These are phyloP conservation scores for Sminthopsis crassicaudata DNA, from an alignment of 2,113 vertebrate genomes.

Conservation along the genomic window DNA sequence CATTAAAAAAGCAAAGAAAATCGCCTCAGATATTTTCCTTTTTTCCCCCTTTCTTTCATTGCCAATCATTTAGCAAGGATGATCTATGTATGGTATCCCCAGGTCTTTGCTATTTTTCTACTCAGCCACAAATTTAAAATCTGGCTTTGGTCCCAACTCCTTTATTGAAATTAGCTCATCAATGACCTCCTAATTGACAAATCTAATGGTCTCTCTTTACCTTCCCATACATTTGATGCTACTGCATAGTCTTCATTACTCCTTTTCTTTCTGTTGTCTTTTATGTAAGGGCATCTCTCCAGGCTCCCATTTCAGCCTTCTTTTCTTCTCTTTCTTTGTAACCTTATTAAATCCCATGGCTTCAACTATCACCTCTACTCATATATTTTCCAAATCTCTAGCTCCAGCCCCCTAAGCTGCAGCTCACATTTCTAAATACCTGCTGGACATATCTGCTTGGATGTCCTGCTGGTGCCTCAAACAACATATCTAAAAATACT, in stretches of 20 bases:
- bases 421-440: background rate
- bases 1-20: background rate
- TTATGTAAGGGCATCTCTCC: background rate
- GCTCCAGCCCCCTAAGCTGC: background rate
- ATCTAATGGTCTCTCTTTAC: background rate
- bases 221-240: background rate
- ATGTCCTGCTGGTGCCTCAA: background rate
- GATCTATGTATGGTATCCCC: background rate
- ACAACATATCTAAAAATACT: background rate
- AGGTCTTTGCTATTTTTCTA: background rate
- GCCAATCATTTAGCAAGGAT: background rate
- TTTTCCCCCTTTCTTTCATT: background rate
- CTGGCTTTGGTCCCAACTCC: background rate
- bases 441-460: background rate
- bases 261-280: background rate
- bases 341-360: background rate
- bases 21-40: background rate
- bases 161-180: background rate
- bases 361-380: background rate
- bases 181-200: background rate
- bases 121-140: background rate
- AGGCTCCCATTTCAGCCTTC: background rate
- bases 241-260: background rate
- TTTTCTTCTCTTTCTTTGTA: background rate
- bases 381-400: background rate